Evolutionary conservation across 2,113 vertebrate species (phyloP).

Genomic region (Sinocyclocheilus rhinocerous): DNA sequence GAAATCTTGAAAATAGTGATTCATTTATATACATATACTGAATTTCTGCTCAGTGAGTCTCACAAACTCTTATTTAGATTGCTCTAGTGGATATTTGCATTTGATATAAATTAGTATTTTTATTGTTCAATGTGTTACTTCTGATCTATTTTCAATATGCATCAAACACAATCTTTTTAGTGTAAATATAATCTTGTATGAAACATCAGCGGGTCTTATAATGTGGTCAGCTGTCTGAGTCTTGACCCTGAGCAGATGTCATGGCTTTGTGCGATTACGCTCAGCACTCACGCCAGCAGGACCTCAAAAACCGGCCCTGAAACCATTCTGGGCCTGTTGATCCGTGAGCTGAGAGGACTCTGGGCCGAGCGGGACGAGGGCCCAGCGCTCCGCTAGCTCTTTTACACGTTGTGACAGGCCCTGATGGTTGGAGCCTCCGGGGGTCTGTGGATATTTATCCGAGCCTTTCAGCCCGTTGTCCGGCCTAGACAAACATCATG

Average conservation of each 20-base stretch:
- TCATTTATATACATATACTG: no score
- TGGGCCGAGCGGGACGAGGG: neutral
- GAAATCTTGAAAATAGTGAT: no score
- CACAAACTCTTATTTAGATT: no score
- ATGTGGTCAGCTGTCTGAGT: neutral
- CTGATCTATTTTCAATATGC: no score
- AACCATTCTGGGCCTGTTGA: slow-evolving; percentile 34
- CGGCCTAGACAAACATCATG: slow-evolving; percentile 79
- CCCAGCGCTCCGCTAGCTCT: slow-evolving; percentile 56
- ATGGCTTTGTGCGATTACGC: slow-evolving; percentile 11
- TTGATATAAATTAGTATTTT: no score
- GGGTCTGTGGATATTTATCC: slow-evolving; percentile 70
- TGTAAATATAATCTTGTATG: neutral
- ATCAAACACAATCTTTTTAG: no score
- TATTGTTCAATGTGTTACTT: no score
- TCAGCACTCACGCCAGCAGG: slow-evolving; percentile 26
- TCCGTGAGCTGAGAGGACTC: slow-evolving; percentile 47
- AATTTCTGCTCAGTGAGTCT: no score
- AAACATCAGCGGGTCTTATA: slow-evolving; percentile 4
- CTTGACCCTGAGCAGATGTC: slow-evolving; percentile 28
- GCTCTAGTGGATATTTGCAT: no score
- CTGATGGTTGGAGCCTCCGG: slow-evolving; percentile 72
- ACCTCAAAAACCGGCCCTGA: neutral
- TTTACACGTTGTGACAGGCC: slow-evolving; percentile 80
- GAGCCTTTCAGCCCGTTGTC: slow-evolving; percentile 75